These are phyloP conservation scores for Bradynema listronoti DNA, from an alignment of 1,140 invertebrate species.

Conservation along the genomic window DNA sequence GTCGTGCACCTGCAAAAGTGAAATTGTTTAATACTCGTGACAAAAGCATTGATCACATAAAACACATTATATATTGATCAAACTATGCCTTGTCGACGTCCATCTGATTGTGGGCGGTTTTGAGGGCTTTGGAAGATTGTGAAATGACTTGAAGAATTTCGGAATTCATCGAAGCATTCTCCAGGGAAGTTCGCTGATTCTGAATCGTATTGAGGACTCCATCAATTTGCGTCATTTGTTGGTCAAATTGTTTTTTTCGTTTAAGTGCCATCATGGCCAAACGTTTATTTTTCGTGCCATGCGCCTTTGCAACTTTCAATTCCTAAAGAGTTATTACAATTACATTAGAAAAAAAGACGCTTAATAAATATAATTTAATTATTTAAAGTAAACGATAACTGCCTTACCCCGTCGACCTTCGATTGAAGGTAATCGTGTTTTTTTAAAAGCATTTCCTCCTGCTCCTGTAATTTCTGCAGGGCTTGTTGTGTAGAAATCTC, in stretches of 20 bases:
- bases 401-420: constrained; percentile 72
- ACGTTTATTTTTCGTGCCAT: constrained; percentile 94
- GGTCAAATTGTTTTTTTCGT: constrained; percentile 93
- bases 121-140: constrained; percentile 81
- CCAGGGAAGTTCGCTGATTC: constrained; percentile 78
- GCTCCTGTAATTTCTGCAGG: constrained; percentile 89
- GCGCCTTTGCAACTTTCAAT: constrained; percentile 75
- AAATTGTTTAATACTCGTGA: no score
- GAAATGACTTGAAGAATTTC: constrained; percentile 94
- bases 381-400: background rate
- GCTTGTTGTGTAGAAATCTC: constrained; percentile 87
- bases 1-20: constrained; percentile 62
- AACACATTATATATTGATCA: background rate
- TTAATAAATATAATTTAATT: background rate
- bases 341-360: background rate
- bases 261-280: constrained; percentile 94
- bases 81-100: constrained; percentile 46
- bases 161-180: constrained; percentile 97
- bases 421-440: constrained; percentile 94
- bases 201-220: constrained; percentile 96
- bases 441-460: constrained; percentile 94
- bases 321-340: no score
- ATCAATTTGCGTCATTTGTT: constrained; percentile 94
- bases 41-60: no score
- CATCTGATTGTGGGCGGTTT: constrained; percentile 92